A percentile compares a stretch with the other conserved stretches of the same genome.
phyloP scores from a whole-genome alignment of 2,888 invertebrate species.

The Scaptodrosophila latifasciaeformis region DNA sequence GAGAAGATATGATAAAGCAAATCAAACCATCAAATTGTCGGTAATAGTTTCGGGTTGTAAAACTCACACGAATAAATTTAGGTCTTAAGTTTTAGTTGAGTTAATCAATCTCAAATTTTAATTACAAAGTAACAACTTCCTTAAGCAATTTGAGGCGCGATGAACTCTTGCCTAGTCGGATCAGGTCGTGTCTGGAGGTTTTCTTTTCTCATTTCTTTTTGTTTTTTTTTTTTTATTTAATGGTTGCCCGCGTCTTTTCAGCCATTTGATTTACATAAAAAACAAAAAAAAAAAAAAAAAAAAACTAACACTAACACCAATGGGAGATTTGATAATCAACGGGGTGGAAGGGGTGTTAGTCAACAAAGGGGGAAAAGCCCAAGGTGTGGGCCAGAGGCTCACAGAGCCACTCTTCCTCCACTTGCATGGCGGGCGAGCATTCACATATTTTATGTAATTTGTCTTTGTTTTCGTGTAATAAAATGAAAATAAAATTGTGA shows the following conservation, averaged over 20 bases:
- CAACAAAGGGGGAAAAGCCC: too few species aligned
- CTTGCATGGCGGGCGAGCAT: too few species aligned
- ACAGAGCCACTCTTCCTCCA: slow-evolving; percentile 4
- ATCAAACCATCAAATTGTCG: slow-evolving; percentile 67
- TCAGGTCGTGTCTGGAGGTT: slow-evolving; percentile 8
- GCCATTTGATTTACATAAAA: slow-evolving; percentile 61
- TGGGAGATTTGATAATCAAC: too few species aligned
- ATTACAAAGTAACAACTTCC: slow-evolving; percentile 69
- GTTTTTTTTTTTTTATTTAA: slow-evolving; percentile 36
- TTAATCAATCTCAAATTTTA: slow-evolving; percentile 69
- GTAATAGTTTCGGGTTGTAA: slow-evolving; percentile 66
- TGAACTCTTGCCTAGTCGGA: slow-evolving; percentile 39
- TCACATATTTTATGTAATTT: slow-evolving; percentile 68
- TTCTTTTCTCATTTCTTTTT: slow-evolving; percentile 4
- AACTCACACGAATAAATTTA: slow-evolving; percentile 71
- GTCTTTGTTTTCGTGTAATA: slow-evolving; percentile 70
- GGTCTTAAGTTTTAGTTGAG: too few species aligned
- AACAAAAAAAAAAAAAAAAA: too few species aligned
- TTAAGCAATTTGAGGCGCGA: slow-evolving; percentile 67
- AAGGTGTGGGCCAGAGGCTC: slow-evolving; percentile 54
- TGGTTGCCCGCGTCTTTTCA: slow-evolving; percentile 29
- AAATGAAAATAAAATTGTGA: slow-evolving; percentile 69
- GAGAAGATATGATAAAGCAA: slow-evolving; percentile 30
- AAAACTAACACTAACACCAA: too few species aligned
- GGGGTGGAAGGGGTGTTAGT: too few species aligned